A percentile compares a stretch with the other conserved stretches of the same genome.
phyloP scores from a whole-genome alignment of 2,797 vertebrate species.

The Xiphophorus birchmanni region DNA sequence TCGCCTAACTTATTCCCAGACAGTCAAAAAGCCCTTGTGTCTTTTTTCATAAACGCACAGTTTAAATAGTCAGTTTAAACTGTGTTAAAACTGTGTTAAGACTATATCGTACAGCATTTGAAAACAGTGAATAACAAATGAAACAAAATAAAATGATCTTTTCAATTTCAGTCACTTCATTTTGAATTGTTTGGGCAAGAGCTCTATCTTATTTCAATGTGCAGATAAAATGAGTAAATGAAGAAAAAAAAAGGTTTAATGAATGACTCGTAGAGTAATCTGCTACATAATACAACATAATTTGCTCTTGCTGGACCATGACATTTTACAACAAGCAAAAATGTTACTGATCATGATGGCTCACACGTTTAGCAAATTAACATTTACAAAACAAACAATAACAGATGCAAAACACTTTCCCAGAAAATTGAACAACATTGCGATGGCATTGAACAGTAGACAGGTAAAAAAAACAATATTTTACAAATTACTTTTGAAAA shows the following conservation, averaged over 20 bases:
- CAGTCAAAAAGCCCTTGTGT: background rate
- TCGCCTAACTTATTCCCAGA: background rate
- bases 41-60: background rate
- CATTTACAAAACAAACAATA: background rate
- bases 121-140: background rate
- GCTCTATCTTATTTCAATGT: background rate
- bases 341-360: background rate
- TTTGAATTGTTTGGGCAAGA: background rate
- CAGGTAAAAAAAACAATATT: too few species aligned
- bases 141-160: background rate
- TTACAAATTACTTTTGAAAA: background rate
- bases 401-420: background rate
- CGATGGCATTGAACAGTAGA: background rate
- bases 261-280: background rate
- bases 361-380: background rate
- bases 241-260: background rate
- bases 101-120: background rate
- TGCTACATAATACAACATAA: background rate
- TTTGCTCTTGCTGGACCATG: background rate
- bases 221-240: background rate
- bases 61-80: background rate
- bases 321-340: background rate
- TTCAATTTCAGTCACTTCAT: background rate
- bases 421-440: background rate
- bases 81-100: background rate